phyloP scores from a whole-genome alignment of 2,888 invertebrate genomes.

The Tholera decimalis region DNA sequence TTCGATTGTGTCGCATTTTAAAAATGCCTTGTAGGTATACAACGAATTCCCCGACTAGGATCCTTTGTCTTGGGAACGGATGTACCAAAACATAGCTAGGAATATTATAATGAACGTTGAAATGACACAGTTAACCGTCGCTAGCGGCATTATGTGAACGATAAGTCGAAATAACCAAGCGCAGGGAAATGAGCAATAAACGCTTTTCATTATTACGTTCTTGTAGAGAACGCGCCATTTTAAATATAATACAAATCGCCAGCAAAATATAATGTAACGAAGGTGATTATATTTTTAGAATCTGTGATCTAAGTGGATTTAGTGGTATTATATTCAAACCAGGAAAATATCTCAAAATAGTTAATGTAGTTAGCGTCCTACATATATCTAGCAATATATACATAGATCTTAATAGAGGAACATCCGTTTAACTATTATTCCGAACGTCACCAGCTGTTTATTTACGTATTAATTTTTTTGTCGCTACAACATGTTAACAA shows the following conservation, averaged over 20 bases:
- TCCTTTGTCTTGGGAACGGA: conserved; percentile 75
- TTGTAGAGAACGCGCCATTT: conserved; percentile 14
- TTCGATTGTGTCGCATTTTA: conserved; percentile 84
- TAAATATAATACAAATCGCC: conserved; percentile 14
- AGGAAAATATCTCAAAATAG: conserved; percentile 13
- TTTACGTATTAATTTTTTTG: conserved; percentile 47
- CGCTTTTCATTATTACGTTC: conserved; percentile 52
- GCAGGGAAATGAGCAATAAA: conserved; percentile 56
- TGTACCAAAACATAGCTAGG: conserved; percentile 66
- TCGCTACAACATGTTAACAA: conserved; percentile 35
- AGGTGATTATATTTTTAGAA: too few species aligned
- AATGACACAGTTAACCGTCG: conserved; percentile 46
- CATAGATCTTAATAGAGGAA: conserved; percentile 8
- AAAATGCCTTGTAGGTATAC: conserved; percentile 71
- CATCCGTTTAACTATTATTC: conserved; percentile 33
- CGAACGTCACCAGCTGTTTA: conserved; percentile 54
- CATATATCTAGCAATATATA: conserved; percentile 11
- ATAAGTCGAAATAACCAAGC: conserved; percentile 52
- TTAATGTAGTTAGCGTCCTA: not conserved
- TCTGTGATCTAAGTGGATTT: not conserved
- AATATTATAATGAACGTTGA: conserved; percentile 64
- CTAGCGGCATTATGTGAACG: conserved; percentile 37
- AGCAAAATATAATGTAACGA: conserved; percentile 4
- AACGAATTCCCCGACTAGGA: conserved; percentile 68
- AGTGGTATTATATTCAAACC: not conserved